Evolutionary conservation across 2,113 vertebrate genomes (phyloP), one percentile per base, ranked within the genome.

Genomic region (Mirza zaza): DNA sequence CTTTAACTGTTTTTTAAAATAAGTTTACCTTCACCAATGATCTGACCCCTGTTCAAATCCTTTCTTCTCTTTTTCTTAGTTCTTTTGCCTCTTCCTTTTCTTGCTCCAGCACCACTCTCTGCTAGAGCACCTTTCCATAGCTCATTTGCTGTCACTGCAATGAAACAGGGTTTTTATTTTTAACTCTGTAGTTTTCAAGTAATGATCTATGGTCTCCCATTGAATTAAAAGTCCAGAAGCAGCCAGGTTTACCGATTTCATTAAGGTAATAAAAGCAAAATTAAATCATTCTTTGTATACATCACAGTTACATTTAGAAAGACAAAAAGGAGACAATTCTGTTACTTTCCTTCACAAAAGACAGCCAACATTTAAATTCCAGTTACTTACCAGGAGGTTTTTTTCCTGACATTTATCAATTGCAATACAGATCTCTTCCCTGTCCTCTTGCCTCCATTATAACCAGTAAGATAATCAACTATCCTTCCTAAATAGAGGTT

Each of bases 121-220:
- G 99, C 99, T 98, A 99, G 88, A 32, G 99, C 99, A 25, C 99
- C 99, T 98, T 98, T 99, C 99, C 99, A 99, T 0, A 99, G 98
- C 95, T 99, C 97, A 8, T 99, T 98, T 42, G 99, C 99, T 2
- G 99, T 99, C 99, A 99, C 99, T 99, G 98, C 59, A 98, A 98
- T 21, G 7, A 94, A 82, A 98, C 20, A 96, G 20, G 36, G n/a
- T 81, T 45, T 59, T 45, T 34, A 34, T 45, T 52, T 61, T 42
- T 71, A 68, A 88, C 55, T 21, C 55, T 48, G 27, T 27, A 67
- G 32, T 55, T 82, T n/a, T 9, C 86, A 77, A 98, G 91, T 88
- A 96, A 7, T n/a, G n/a, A 81, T 23, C 34, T 50, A 52, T 8
- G 6, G 23, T 70, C 52, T 84, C 39, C 94, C 79, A 52, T 0